Evolutionary conservation across 2,797 vertebrate species (phyloP).

Genomic region (Eospalax fontanierii): DNA sequence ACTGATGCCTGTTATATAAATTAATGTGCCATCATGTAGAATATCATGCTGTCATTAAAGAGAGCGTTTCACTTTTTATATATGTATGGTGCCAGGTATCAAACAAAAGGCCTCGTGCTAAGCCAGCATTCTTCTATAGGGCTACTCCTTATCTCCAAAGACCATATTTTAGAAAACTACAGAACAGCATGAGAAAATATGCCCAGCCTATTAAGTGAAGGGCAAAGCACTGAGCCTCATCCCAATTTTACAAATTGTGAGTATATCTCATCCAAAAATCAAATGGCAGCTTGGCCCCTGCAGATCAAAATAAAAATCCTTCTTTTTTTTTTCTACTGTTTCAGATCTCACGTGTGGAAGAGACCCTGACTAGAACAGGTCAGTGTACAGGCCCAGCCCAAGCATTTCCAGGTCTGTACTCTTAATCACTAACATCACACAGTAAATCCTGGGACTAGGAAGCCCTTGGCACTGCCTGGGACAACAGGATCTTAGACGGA

Average conservation of each 20-base stretch:
- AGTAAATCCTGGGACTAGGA: not conserved
- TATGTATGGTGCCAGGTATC: not conserved
- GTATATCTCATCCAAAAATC: no score
- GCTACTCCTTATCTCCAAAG: not conserved
- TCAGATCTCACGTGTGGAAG: no score
- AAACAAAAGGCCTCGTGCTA: not conserved
- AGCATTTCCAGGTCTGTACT: not conserved
- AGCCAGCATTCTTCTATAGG: not conserved
- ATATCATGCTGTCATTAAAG: not conserved
- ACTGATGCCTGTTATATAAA: no score
- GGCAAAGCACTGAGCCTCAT: no score
- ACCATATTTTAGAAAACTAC: conserved; percentile 19
- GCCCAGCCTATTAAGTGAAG: not conserved
- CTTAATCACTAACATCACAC: rapidly evolving
- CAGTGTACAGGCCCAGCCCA: not conserved
- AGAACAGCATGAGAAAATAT: not conserved
- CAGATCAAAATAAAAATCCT: no score
- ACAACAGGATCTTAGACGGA: not conserved
- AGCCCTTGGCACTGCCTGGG: not conserved
- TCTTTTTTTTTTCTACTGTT: no score
- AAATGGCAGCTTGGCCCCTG: no score
- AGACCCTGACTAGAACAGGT: no score
- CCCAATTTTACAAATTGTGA: no score
- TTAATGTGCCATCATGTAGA: not conserved
- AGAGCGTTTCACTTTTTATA: not conserved